Evolutionary conservation across 1,140 invertebrate genomes (phyloP).

Genomic region (Camponotus floridanus): DNA sequence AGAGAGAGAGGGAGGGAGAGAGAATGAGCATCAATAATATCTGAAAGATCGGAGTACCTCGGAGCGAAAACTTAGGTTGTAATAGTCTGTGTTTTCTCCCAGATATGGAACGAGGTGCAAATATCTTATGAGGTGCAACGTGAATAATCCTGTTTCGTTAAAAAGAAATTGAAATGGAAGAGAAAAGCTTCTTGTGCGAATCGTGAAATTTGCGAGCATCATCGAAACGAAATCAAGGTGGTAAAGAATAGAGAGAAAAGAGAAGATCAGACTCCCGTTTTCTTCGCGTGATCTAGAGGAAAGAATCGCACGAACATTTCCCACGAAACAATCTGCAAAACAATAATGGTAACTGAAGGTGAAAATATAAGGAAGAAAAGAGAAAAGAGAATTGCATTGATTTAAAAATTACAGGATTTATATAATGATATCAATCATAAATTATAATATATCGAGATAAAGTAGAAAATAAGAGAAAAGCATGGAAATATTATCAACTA

Average conservation of each 20-base stretch:
- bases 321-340: conserved; percentile 12
- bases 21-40: neutral
- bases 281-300: neutral
- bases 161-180: neutral
- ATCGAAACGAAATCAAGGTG: neutral
- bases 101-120: conserved; percentile 22
- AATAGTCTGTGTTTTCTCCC: conserved; percentile 9
- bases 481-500: neutral
- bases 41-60: neutral
- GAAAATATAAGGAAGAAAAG: neutral
- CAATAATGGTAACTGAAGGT: conserved; percentile 24
- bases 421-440: conserved; percentile 16
- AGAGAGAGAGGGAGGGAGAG: neutral
- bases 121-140: conserved; percentile 15
- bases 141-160: conserved; percentile 9
- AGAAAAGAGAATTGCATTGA: neutral
- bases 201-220: conserved; percentile 7
- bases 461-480: conserved; percentile 21
- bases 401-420: neutral
- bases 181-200: neutral
- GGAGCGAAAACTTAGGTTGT: neutral
- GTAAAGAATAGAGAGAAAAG: neutral
- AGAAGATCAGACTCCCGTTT: neutral
- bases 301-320: conserved; percentile 13
- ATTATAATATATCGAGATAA: neutral